These are phyloP conservation scores for Phragmatobia fuliginosa DNA, from an alignment of 2,888 invertebrate genomes.

Conservation along the genomic window DNA sequence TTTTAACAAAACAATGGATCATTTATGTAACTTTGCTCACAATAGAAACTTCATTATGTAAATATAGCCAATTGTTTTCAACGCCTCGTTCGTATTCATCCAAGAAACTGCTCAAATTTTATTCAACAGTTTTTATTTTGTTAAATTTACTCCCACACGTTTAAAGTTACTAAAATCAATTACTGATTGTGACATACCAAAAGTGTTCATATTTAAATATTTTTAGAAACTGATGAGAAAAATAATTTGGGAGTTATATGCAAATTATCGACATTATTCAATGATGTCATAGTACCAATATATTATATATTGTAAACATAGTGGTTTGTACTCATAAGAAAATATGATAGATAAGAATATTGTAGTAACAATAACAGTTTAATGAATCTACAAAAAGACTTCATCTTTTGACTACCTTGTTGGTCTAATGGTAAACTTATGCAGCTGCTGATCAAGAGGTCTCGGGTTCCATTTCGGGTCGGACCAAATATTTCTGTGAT, in stretches of 20 bases:
- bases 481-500: too few relatives aligned
- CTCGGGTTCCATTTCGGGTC: too few relatives aligned
- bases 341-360: too few relatives aligned
- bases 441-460: too few relatives aligned
- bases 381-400: too few relatives aligned
- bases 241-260: neutral
- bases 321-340: too few relatives aligned
- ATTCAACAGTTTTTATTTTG: neutral
- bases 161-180: neutral
- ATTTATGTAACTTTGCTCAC: slow-evolving; percentile 15
- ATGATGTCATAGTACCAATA: too few relatives aligned
- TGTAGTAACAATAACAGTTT: too few relatives aligned
- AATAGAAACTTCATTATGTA: slow-evolving; percentile 18
- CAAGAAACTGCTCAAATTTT: slow-evolving; percentile 1
- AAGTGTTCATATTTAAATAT: neutral
- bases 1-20: slow-evolving; percentile 20
- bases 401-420: too few relatives aligned
- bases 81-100: slow-evolving; percentile 8
- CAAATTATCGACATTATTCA: neutral
- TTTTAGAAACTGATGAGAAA: neutral
- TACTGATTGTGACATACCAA: neutral
- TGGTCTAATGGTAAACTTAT: too few relatives aligned
- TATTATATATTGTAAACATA: neutral
- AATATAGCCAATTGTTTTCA: slow-evolving; percentile 20
- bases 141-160: slow-evolving; percentile 4